Conservation (phyloP, 2,113 vertebrate species). For the Sigmodon hispidus region DNA sequence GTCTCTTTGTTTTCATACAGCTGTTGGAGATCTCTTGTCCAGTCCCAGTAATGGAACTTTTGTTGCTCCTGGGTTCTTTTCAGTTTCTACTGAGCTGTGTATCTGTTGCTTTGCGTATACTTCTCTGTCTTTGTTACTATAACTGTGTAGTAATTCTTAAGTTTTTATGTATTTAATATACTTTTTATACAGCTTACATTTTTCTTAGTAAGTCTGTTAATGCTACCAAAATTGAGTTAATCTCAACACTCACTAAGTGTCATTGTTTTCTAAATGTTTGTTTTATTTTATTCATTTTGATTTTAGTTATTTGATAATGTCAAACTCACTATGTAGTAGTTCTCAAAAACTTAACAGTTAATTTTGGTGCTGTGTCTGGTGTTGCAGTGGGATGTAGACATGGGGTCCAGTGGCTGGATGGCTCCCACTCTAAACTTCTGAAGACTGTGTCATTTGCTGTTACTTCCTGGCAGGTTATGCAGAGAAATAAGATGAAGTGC, state of each 20-base stretch:
- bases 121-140: neutral
- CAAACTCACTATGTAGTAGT: neutral
- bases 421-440: neutral
- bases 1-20: neutral
- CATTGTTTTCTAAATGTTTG: neutral
- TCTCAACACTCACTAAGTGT: neutral
- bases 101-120: neutral
- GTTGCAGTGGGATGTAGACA: neutral
- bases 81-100: neutral
- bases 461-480: neutral
- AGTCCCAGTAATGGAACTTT: neutral
- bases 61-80: neutral
- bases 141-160: neutral
- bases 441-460: neutral
- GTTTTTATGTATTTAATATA: neutral
- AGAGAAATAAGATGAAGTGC: neutral
- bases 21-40: neutral
- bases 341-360: neutral
- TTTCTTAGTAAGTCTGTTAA: neutral
- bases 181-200: neutral
- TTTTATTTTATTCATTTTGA: slow-evolving; percentile 25
- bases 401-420: neutral
- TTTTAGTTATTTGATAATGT: slow-evolving; percentile 30
- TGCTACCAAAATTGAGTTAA: neutral
- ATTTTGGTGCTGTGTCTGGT: neutral